Evolutionary conservation across 2,888 invertebrate species (phyloP).

Genomic region (Mesoligia furuncula): DNA sequence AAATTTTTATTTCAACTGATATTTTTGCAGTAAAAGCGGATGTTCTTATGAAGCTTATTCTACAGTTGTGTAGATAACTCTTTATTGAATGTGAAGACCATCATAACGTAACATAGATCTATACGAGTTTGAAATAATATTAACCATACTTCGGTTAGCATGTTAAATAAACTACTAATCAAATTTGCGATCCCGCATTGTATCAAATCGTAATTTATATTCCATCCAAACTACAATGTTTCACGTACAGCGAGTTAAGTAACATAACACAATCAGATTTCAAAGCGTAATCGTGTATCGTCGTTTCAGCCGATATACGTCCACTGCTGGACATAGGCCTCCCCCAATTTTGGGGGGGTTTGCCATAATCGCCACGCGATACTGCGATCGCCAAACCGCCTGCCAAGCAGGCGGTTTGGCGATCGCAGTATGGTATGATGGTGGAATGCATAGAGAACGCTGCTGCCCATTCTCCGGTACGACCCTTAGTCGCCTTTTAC

Average conservation of each 20-base stretch:
- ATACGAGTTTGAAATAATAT: not conserved
- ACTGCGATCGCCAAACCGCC: no score
- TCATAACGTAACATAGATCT: not conserved
- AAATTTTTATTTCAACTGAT: conserved; percentile 24
- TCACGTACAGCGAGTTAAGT: not conserved
- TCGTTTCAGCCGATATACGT: no score
- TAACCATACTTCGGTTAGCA: not conserved
- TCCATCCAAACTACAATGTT: conserved; percentile 26
- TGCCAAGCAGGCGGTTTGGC: no score
- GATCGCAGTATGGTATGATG: no score
- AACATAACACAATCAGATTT: conserved; percentile 40
- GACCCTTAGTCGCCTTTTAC: no score
- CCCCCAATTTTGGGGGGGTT: no score
- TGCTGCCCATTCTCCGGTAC: no score
- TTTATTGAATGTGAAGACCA: not conserved
- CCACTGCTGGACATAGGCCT: no score
- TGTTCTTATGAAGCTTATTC: conserved; percentile 11
- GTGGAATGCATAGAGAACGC: no score
- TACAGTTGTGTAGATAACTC: not conserved
- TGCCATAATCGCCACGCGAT: no score
- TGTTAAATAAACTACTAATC: not conserved
- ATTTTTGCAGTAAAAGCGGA: conserved; percentile 6
- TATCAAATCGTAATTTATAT: conserved; percentile 35
- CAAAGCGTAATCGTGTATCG: no score
- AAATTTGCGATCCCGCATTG: conserved; percentile 12